Conservation (phyloP, 2,888 invertebrate genomes). For the Cylindroiulus punctatus region DNA sequence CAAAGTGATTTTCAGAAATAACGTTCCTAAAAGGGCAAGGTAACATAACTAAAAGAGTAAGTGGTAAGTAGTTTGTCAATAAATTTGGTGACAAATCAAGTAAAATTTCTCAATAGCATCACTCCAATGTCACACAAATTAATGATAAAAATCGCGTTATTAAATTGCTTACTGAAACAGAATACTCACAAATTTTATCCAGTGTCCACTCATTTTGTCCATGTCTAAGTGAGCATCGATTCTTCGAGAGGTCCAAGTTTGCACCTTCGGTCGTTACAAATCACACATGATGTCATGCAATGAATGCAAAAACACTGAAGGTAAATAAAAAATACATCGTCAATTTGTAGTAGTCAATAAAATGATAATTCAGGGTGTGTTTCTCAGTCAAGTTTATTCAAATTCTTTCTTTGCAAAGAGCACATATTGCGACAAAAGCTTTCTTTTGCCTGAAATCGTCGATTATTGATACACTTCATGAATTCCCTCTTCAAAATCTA, state of each 20-base stretch:
- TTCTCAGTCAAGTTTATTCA: slow-evolving; percentile 43
- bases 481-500: slow-evolving; percentile 46
- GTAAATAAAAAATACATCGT: not conserved
- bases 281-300: not conserved
- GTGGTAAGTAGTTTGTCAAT: slow-evolving; percentile 23
- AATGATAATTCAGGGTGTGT: not conserved
- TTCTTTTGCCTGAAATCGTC: slow-evolving; percentile 1
- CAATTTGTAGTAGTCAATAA: not conserved
- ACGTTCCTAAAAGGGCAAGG: not conserved
- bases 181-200: not conserved
- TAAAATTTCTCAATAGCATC: too few species aligned
- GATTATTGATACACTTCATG: not conserved
- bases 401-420: slow-evolving; percentile 45
- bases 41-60: too few species aligned
- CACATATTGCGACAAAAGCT: slow-evolving; percentile 34
- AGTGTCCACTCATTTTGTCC: not conserved
- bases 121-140: too few species aligned
- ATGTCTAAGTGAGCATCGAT: not conserved
- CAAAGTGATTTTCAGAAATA: not conserved
- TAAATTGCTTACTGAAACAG: too few species aligned
- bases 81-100: not conserved
- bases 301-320: not conserved
- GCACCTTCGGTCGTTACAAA: not conserved
- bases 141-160: too few species aligned
- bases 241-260: not conserved